Conservation (phyloP, 2,113 vertebrate species). For the Halichoeres trimaculatus region DNA sequence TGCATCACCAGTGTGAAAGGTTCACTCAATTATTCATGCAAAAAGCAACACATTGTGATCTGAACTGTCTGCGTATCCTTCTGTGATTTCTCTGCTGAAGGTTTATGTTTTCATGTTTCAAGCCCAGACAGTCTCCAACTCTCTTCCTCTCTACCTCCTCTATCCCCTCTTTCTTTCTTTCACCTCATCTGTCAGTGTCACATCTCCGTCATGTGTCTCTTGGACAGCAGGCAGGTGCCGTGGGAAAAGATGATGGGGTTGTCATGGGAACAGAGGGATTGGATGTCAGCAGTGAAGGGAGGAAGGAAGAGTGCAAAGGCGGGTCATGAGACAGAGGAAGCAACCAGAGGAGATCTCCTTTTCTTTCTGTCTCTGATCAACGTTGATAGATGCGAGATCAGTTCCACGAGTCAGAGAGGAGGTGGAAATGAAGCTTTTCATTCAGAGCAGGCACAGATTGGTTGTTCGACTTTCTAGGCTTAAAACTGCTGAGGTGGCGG, state of each 20-base stretch:
- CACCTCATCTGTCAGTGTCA: constrained; percentile 70
- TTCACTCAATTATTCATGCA: not conserved
- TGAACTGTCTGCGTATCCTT: constrained; percentile 46
- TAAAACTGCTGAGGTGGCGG: not conserved
- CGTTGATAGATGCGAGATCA: constrained; percentile 14
- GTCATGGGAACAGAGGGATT: constrained; percentile 70
- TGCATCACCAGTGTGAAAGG: not conserved
- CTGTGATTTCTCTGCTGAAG: constrained; percentile 54
- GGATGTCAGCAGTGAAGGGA: constrained; percentile 31
- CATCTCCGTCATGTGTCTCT: constrained; percentile 61
- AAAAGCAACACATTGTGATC: not conserved
- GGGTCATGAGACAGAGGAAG: constrained; percentile 45
- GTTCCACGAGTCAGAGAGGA: not conserved
- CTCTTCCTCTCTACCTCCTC: constrained; percentile 34
- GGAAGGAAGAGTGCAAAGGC: constrained; percentile 24
- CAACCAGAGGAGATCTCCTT: constrained; percentile 17
- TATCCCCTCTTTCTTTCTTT: constrained; percentile 17
- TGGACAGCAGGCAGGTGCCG: constrained; percentile 75
- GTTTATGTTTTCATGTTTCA: constrained; percentile 22
- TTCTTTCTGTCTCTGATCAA: not conserved
- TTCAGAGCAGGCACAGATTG: not conserved
- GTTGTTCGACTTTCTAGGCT: not conserved
- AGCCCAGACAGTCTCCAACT: constrained; percentile 32
- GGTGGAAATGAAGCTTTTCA: constrained; percentile 1
- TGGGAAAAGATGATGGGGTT: constrained; percentile 68